Evolutionary conservation across 2,888 invertebrate species (phyloP).

Genomic region (Alitta virens): DNA sequence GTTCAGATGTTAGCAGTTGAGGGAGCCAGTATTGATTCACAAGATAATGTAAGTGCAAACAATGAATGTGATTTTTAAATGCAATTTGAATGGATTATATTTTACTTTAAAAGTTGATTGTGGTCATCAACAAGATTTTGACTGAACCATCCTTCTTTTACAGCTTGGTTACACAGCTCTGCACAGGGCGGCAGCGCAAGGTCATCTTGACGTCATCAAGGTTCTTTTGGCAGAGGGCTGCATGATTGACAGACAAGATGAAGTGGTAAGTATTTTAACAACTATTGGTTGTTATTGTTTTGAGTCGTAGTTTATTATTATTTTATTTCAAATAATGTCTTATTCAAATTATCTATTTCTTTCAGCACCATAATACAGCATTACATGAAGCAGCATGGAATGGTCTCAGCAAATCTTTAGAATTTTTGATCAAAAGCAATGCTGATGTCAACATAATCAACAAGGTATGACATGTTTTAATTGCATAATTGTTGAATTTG

Average conservation of each 20-base stretch:
- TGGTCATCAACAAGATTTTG: neutral
- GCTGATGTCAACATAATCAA: slow-evolving; percentile 59
- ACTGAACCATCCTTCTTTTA: neutral
- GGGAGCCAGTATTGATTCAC: slow-evolving; percentile 60
- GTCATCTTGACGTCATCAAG: slow-evolving; percentile 73
- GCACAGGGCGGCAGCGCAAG: slow-evolving; percentile 80
- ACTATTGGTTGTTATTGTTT: too few species aligned
- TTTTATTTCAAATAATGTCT: too few species aligned
- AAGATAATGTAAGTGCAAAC: slow-evolving; percentile 60
- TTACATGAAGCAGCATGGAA: slow-evolving; percentile 94
- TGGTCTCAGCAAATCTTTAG: slow-evolving; percentile 83
- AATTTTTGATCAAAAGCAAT: slow-evolving; percentile 69
- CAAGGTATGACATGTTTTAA: slow-evolving; percentile 23
- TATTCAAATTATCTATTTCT: too few species aligned
- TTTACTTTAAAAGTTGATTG: neutral
- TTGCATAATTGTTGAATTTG: neutral
- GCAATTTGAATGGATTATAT: neutral
- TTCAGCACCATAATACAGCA: slow-evolving; percentile 88
- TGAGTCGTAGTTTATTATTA: too few species aligned
- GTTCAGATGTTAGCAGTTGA: slow-evolving; percentile 59
- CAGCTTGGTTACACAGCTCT: slow-evolving; percentile 73
- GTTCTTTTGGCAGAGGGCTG: slow-evolving; percentile 70
- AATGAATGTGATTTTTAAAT: too few species aligned
- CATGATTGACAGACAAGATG: slow-evolving; percentile 72
- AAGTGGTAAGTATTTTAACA: slow-evolving; percentile 67